Base-by-base conservation (phyloP, 2,888 invertebrate genomes). In the Cryptocheilus praepositus region DNA sequence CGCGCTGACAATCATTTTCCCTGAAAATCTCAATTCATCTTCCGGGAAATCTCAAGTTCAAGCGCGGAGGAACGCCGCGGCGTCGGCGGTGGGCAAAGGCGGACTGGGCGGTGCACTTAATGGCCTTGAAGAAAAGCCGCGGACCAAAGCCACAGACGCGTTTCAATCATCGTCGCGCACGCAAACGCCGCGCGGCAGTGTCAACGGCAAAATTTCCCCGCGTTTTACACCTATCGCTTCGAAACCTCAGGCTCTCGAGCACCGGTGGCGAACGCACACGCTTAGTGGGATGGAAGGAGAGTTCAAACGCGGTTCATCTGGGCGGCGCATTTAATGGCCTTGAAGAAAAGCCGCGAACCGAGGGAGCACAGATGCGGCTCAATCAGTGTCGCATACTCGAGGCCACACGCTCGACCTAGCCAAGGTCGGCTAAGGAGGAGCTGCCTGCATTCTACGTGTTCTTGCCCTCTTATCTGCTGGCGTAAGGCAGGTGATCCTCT, bases 381-480 rank as follows among this genome's bases (percentile, higher is more conserved):
- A 84, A 86, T 87, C 83, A 84, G 79, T 81, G 80, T 76, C 78
- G 77, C 76, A 78, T 84, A 81, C 82, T 80, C 80, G 79, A 80
- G 76, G 80, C 79, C 75, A 81, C 79, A 82, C 81, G 81, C 81
- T 85, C 86, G 87, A 86, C 88, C 87, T 88, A 86, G 84, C 83
- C 87, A 88, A 88, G 88, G 87, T 85, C 88, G 84, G 67, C 66
- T 73, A 73, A 76, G 43, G 49, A 49, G 46, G 73, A 72, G 80
- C 80, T 79, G 79, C 80, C 79, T 81, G 83, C 88, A 88, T 87
- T 88, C 87, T 86, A 85, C 88, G 74, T 85, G 86, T 88, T 87
- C 86, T 87, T 87, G 83, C 52, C 19, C 21, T 77, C 75, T 85
- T 84, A 83, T 83, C 81, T 77, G 60, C 64, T 57, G 67, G 65